Evolutionary conservation across 2,888 invertebrate genomes (phyloP).

Genomic region (Drosophila engyochracea): DNA sequence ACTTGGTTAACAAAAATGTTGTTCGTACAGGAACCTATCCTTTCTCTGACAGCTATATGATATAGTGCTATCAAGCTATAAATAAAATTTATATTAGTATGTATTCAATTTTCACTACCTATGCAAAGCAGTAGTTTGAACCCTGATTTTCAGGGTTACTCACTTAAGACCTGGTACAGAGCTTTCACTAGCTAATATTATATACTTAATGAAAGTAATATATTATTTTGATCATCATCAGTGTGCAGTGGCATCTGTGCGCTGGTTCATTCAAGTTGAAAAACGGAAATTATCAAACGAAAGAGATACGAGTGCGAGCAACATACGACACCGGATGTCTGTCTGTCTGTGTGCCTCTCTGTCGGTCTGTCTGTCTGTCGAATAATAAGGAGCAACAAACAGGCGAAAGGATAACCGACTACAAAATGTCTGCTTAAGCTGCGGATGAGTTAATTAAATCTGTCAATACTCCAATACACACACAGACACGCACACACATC

Average conservation of each 20-base stretch:
- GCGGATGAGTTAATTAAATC: constrained; percentile 82
- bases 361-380: background rate
- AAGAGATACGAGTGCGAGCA: constrained; percentile 69
- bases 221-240: constrained; percentile 19
- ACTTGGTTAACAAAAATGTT: background rate
- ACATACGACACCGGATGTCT: constrained; percentile 80
- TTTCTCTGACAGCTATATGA: too few species aligned
- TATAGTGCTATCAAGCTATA: background rate
- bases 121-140: background rate
- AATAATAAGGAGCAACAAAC: constrained; percentile 44
- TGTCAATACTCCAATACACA: constrained; percentile 74
- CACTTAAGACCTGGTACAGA: background rate
- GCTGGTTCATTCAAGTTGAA: constrained; percentile 64
- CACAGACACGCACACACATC: constrained; percentile 4
- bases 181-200: background rate
- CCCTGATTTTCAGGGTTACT: background rate
- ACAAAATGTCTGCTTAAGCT: constrained; percentile 80
- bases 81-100: background rate
- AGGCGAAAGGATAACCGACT: constrained; percentile 62
- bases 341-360: constrained; percentile 54
- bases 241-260: constrained; percentile 50
- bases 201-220: background rate
- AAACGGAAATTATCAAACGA: constrained; percentile 80
- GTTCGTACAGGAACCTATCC: too few species aligned
- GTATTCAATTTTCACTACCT: background rate